phyloP scores from a whole-genome alignment of 2,888 invertebrate species.

The Sialis fuliginosa region DNA sequence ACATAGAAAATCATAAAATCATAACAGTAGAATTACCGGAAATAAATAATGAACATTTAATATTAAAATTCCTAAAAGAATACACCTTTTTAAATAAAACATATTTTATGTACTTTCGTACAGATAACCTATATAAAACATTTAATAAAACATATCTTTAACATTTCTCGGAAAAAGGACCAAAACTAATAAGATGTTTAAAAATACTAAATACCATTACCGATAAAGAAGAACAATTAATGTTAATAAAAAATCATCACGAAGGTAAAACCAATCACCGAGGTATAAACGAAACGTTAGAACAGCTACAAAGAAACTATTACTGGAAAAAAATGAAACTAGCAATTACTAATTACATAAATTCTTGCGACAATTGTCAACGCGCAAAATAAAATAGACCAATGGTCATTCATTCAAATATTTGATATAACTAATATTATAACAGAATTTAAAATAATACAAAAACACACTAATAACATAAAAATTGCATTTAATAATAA shows the following conservation, averaged over 20 bases:
- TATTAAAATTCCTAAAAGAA: neutral
- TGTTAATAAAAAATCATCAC: neutral
- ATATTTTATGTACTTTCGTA: no score
- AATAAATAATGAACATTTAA: neutral
- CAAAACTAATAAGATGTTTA: neutral
- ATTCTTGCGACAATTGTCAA: neutral
- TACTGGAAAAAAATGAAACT: neutral
- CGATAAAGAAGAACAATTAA: neutral
- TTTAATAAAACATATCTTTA: neutral
- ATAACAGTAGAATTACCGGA: neutral
- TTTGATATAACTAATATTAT: neutral
- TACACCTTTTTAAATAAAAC: no score
- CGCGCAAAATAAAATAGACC: neutral
- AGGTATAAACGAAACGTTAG: neutral
- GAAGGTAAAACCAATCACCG: neutral
- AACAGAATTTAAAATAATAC: no score
- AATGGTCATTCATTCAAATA: neutral
- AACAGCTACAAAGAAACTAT: neutral
- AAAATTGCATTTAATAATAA: no score
- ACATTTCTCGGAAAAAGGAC: no score
- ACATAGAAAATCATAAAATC: neutral
- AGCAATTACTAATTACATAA: neutral
- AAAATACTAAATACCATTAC: neutral
- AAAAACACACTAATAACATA: no score
- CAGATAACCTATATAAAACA: neutral